Conservation (phyloP, 2,888 invertebrate species). For the Eupithecia inturbata region DNA sequence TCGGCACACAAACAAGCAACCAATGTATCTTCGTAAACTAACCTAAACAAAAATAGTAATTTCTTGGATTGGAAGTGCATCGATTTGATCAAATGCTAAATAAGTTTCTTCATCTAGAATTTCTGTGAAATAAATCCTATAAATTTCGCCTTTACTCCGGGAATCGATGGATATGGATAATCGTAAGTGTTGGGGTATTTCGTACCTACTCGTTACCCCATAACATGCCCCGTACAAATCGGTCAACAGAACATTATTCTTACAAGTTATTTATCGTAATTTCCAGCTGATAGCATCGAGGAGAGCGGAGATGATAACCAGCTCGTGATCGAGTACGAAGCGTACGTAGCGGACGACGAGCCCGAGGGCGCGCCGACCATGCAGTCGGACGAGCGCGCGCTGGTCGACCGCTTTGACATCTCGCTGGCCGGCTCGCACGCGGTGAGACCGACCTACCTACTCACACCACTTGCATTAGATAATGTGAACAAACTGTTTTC, state of each 20-base stretch:
- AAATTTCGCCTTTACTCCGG: background rate
- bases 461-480: background rate
- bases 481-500: background rate
- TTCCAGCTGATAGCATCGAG: constrained; percentile 23
- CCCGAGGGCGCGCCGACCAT: background rate
- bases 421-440: constrained; percentile 73
- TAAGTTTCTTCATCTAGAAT: background rate
- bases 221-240: background rate
- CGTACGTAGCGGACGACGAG: background rate
- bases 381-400: constrained; percentile 40
- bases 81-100: background rate
- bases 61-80: constrained; percentile 1
- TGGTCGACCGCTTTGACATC: constrained; percentile 67
- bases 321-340: background rate
- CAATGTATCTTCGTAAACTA: background rate
- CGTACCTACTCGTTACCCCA: background rate
- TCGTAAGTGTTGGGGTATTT: background rate
- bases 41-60: background rate
- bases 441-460: constrained; percentile 50
- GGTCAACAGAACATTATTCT: background rate
- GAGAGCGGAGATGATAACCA: background rate
- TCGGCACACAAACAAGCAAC: background rate
- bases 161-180: constrained; percentile 6
- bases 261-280: constrained; percentile 1
- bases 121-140: background rate